These are phyloP conservation scores for Fopius arisanus DNA, from an alignment of 1,140 invertebrate species.

Conservation along the genomic window DNA sequence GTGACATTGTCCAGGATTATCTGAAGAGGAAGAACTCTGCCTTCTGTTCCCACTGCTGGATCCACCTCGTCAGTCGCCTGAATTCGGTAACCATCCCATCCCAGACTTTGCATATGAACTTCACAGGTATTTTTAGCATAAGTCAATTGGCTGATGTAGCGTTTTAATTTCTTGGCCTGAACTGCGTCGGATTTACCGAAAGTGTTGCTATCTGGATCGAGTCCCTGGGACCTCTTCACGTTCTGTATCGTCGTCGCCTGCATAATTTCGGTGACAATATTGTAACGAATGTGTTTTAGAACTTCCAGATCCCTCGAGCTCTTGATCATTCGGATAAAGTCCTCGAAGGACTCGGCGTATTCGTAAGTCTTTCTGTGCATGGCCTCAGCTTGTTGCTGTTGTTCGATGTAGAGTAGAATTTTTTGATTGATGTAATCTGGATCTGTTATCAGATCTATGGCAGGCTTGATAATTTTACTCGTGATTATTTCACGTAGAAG, in stretches of 20 bases:
- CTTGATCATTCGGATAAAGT: constrained; percentile 87
- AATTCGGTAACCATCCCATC: constrained; percentile 78
- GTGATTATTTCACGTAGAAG: constrained; percentile 84
- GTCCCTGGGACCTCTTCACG: constrained; percentile 82
- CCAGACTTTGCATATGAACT: constrained; percentile 76
- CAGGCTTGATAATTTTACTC: constrained; percentile 83
- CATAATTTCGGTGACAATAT: constrained; percentile 91
- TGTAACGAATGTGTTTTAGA: constrained; percentile 84
- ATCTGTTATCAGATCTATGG: constrained; percentile 84
- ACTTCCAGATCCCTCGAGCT: constrained; percentile 82
- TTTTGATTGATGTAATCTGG: constrained; percentile 92
- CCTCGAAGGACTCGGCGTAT: constrained; percentile 89
- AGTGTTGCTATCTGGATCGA: constrained; percentile 75
- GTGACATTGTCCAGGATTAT: constrained; percentile 75
- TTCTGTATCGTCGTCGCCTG: constrained; percentile 92
- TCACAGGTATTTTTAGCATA: constrained; percentile 87
- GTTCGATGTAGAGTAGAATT: constrained; percentile 82
- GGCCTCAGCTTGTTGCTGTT: constrained; percentile 78
- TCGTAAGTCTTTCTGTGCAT: constrained; percentile 84
- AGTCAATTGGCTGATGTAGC: constrained; percentile 83
- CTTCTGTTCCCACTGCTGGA: constrained; percentile 44
- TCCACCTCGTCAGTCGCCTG: constrained; percentile 55
- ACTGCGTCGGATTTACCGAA: constrained; percentile 73
- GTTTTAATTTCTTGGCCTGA: constrained; percentile 75
- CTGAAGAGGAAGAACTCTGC: constrained; percentile 69